phyloP scores from a whole-genome alignment of 2,113 vertebrate genomes.

The Hemibagrus wyckioides region DNA sequence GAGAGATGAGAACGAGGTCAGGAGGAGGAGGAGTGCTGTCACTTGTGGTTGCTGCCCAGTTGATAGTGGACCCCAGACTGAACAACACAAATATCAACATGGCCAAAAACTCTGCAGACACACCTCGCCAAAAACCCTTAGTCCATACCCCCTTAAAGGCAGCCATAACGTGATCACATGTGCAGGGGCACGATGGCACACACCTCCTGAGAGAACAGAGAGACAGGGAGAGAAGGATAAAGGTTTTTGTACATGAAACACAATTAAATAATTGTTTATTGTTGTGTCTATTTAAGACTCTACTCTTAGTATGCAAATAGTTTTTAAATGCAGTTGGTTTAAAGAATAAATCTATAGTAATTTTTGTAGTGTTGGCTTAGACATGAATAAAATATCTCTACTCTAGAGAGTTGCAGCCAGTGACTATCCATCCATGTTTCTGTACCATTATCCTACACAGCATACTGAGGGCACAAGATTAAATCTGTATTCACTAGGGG shows the following conservation, averaged over 20 bases:
- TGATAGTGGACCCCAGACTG: constrained; percentile 90
- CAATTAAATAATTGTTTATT: neutral
- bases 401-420: neutral
- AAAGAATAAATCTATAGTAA: no score
- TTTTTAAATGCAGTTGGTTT: neutral
- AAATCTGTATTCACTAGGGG: neutral
- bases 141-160: constrained; percentile 96
- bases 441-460: no score
- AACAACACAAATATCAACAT: constrained; percentile 92
- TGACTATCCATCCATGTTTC: neutral
- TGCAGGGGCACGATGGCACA: constrained; percentile 74
- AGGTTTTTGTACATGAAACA: neutral
- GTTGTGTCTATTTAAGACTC: neutral
- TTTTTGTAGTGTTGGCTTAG: no score
- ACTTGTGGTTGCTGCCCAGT: constrained; percentile 78
- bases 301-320: neutral
- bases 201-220: constrained; percentile 77
- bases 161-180: constrained; percentile 81
- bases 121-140: constrained; percentile 93
- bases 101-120: constrained; percentile 89
- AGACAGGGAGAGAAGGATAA: neutral
- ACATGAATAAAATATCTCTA: neutral
- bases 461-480: no score
- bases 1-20: constrained; percentile 89
- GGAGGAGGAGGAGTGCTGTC: constrained; percentile 79